Evolutionary conservation across 2,888 invertebrate genomes (phyloP), one percentile per base, ranked within the genome.

Genomic region (Pyrochroa serraticornis): DNA sequence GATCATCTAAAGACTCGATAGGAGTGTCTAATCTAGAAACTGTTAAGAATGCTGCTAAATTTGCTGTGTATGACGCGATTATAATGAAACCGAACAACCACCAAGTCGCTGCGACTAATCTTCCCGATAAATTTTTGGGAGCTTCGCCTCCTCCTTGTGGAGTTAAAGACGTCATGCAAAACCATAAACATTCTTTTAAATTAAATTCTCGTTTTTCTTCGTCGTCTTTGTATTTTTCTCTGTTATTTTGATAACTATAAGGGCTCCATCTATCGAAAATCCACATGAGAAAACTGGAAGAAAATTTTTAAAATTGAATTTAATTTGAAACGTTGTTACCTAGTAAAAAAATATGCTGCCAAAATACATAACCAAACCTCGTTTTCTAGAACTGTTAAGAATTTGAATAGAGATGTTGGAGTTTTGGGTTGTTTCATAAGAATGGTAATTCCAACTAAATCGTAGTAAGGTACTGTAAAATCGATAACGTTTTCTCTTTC

Each of bases 51-150:
- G 98, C 98, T 1, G 98, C 98, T 74, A 98, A 83, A 79, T 98
- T 98, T 0, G 98, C 98, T 0, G 98, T 98, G 80, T 98, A 98
- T 0, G 97, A 97, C 2, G 98, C 98, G 75, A 98, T 97, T 65
- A 98, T 96, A 75, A 98, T 97, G 79, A 98, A 98, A 0, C 97
- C 97, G 80, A 98, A 98, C 14, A 98, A 82, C 98, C 98, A 98
- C 97, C 97, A 97, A 0, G 97, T 97, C 1, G 97, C 97, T 0
- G 97, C 97, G 0, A 98, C 90, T 7, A 98, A 81, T 45, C 97
- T 85, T 0, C 97, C 97, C 0, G 97, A 97, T 0, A 98, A 82
- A 78, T 97, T 97, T 78, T 96, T 95, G 0, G 97, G 97, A 0
- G 96, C 96, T 78, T 97, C 96, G 0, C 96, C 96, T 0, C 96